Base-by-base conservation (phyloP, 2,888 invertebrate species). In the Oxyteleia sp. region DNA sequence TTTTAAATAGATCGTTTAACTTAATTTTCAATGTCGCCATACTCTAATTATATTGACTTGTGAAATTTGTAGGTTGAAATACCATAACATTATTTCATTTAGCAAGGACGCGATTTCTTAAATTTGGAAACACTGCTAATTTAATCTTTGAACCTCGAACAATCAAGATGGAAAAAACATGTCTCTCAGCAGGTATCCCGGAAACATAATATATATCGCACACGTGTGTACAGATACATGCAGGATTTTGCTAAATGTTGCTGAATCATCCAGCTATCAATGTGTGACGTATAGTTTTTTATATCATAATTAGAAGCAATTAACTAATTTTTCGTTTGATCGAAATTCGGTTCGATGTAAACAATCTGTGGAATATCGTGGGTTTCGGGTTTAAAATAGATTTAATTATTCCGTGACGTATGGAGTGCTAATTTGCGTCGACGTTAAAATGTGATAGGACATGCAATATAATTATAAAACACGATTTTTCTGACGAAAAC, bases 181-280 rank as follows among this genome's bases (percentile, higher is more conserved):
- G 51, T 74, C 10, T 53, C 78, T n/a, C 72, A 66, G 78, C 66
- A 47, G 74, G 78, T 29, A 71, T 78, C 68, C 82, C 78, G 82
- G 82, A 83, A 83, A 63, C 49, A 72, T 71, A 51, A 78, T 66
- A 53, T 72, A 61, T 49, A 69, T 51, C 47, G 43, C 11, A 57
- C 51, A 80, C 51, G 55, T 61, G 53, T 32, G 16, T 26, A 51
- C 8, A 13, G 15, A 20, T 45, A 45, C 47, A 51, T 20, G 49
- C 26, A 57, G 15, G 38, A 29, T 53, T 68, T 47, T 49, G 64
- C 45, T 59, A 66, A 74, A 68, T n/a, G 29, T 51, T 41, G 80
- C 53, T 68, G 72, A 74, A 68, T 74, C 66, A 74, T 61, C 35
- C 1, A 18, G 61, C 61, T 71, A 55, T 63, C 57, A 20, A 63